Evolutionary conservation across 2,113 vertebrate genomes (phyloP).

Genomic region (Danionella cerebrum): DNA sequence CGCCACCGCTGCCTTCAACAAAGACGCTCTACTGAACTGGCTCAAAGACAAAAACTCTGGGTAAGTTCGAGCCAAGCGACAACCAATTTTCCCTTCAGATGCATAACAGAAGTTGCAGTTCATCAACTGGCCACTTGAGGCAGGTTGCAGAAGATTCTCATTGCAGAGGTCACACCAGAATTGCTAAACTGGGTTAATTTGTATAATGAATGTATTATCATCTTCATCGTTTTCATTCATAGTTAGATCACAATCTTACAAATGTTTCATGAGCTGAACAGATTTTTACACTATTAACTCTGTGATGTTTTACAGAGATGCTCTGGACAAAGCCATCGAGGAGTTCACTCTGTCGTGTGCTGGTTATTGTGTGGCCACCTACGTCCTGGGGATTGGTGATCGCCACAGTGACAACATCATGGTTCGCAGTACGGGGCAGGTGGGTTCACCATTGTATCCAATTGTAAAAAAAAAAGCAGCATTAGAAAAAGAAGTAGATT

Average conservation of each 20-base stretch:
- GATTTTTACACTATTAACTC: background rate
- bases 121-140: no score
- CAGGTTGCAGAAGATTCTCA: no score
- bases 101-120: no score
- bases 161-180: no score
- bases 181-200: no score
- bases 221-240: no score
- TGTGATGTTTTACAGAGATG: conserved; percentile 68
- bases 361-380: conserved; percentile 99
- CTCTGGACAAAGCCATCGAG: conserved; percentile 91
- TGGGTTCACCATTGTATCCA: conserved; percentile 44
- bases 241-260: no score
- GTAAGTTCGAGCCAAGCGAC: conserved; percentile 54
- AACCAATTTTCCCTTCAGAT: no score
- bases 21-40: conserved; percentile 96
- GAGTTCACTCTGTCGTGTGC: conserved; percentile 97
- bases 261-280: no score
- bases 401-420: conserved; percentile 99
- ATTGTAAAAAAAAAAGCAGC: no score
- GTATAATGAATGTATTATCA: no score
- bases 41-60: conserved; percentile 94
- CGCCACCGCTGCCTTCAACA: conserved; percentile 95
- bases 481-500: no score
- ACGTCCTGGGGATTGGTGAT: conserved; percentile 95
- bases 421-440: conserved; percentile 97